Evolutionary conservation across 2,797 vertebrate genomes (phyloP), one percentile per base, ranked within the genome.

Genomic region (Hozukius guyotensis): DNA sequence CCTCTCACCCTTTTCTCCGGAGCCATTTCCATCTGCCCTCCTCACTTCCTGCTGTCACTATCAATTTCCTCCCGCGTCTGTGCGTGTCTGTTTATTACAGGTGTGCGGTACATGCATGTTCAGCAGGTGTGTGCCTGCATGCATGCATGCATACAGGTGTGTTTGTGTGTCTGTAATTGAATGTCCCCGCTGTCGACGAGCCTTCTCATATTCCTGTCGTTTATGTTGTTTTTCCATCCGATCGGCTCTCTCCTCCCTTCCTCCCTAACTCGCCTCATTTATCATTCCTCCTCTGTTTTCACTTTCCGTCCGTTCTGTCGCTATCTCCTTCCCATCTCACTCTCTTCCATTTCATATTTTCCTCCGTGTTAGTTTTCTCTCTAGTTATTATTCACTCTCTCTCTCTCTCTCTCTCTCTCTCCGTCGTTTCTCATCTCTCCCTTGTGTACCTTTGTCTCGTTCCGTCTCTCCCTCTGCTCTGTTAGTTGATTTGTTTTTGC

Each of bases 401-500:
- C 77, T 71, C 76, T 60, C 71, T 38, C 16, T 80, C 67, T 72
- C 76, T 38, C 16, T 80, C 67, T 72, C 77, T 71, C 76, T 60
- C 71, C 24, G 69, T 81, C 74, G 64, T 83, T 75, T 83, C 80
- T 80, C 86, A 72, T 80, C 63, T 49, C 24, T 73, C 42, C 72
- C 70, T 20, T 9, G 22, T 86, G 70, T 49, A 57, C 73, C 76
- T 32, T 61, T 74, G 32, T 82, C 80, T 80, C 71, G 2, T 55
- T 9, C 31, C 31, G 0, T 75, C 80, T 71, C 77, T 76, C 69
- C 55, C 68, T 68, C 42, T 38, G 57, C 78, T 68, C 68, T 69
- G 16, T 77, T 70, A 72, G 56, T 82, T 84, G 83, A 86, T 90
- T 88, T 88, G 78, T 85, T 92, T 88, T 81, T 69, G 79, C 80